Percentiles rank a stretch among this genome's conserved stretches.
Evolutionary conservation across 2,888 invertebrate genomes (phyloP).

Genomic region (Eupsilia transversa): DNA sequence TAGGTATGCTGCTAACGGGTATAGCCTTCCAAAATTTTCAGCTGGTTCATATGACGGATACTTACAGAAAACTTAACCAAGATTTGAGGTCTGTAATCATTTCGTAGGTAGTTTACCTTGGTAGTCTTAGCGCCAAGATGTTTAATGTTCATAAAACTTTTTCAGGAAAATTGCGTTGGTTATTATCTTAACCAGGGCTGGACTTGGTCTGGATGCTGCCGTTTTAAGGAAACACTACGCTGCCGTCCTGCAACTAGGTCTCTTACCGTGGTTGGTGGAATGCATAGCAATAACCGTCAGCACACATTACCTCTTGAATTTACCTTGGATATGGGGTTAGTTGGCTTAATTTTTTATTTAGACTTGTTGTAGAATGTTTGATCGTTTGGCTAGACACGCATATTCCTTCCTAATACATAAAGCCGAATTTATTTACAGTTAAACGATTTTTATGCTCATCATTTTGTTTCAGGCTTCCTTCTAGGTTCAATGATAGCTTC

Average conservation of each 20-base stretch:
- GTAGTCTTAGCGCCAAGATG: too few species aligned
- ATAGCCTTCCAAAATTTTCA: constrained; percentile 92
- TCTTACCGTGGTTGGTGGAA: constrained; percentile 95
- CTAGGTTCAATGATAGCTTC: constrained; percentile 95
- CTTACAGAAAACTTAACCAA: constrained; percentile 91
- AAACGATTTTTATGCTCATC: background rate
- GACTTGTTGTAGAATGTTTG: background rate
- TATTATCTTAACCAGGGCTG: constrained; percentile 95
- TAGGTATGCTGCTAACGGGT: constrained; percentile 94
- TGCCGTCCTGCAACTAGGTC: constrained; percentile 93
- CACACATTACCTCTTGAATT: constrained; percentile 92
- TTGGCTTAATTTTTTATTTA: background rate
- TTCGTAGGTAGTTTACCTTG: too few species aligned
- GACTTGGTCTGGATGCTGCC: constrained; percentile 94
- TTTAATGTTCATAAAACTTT: constrained; percentile 58
- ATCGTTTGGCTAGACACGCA: background rate
- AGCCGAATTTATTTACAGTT: background rate
- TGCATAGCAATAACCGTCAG: constrained; percentile 91
- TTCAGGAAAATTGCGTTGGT: constrained; percentile 95
- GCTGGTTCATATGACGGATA: constrained; percentile 91
- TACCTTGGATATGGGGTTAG: constrained; percentile 95
- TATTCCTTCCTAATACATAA: background rate
- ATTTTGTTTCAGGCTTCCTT: constrained; percentile 87
- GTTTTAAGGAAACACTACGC: constrained; percentile 93
- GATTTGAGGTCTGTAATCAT: too few species aligned